Conservation (phyloP, 2,888 invertebrate species). For the Gnatocerus cornutus region DNA sequence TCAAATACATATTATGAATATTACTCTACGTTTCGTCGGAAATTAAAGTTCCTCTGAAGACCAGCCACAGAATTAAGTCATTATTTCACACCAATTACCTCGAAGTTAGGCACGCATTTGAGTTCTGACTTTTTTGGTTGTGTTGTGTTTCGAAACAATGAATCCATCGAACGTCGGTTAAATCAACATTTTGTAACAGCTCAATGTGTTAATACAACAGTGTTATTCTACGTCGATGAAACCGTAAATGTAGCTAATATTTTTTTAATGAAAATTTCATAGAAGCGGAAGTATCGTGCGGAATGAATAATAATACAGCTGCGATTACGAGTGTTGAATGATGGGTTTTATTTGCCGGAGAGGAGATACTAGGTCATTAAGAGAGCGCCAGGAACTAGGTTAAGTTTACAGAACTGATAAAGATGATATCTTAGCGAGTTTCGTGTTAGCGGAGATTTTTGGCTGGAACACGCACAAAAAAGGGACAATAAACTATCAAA, state of each 20-base stretch:
- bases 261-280: background rate
- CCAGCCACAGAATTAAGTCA: slow-evolving; percentile 17
- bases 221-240: slow-evolving; percentile 1
- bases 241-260: background rate
- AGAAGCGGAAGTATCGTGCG: no score
- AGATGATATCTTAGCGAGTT: slow-evolving; percentile 13
- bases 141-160: slow-evolving; percentile 8
- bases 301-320: no score
- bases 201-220: background rate
- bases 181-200: slow-evolving; percentile 1
- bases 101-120: slow-evolving; percentile 19
- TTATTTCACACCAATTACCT: slow-evolving; percentile 26
- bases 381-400: background rate
- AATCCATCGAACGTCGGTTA: background rate
- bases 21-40: slow-evolving; percentile 19
- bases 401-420: slow-evolving; percentile 7
- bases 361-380: background rate
- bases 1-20: slow-evolving; percentile 33
- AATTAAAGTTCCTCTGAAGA: slow-evolving; percentile 29
- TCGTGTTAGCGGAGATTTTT: slow-evolving; percentile 5
- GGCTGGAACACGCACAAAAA: slow-evolving; percentile 16
- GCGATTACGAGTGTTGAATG: no score
- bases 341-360: background rate
- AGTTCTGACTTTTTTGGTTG: background rate
- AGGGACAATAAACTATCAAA: slow-evolving; percentile 24